A percentile compares a stretch with the other conserved stretches of the same genome.
Conservation (phyloP, 2,113 vertebrate species). For the Sprattus sprattus region DNA sequence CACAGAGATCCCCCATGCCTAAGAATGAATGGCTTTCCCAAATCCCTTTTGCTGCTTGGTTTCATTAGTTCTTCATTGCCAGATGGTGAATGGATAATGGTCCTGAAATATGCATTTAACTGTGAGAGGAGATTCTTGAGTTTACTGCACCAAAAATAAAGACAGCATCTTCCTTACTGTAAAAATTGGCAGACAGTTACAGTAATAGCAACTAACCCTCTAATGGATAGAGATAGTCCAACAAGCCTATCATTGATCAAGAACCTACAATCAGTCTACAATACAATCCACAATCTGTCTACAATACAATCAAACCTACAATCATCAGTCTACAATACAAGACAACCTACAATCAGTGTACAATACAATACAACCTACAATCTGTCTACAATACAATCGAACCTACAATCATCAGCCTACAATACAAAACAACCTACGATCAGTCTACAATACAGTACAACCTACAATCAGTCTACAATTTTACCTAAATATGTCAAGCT, state of each 20-base stretch:
- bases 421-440: no score
- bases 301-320: no score
- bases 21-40: conserved; percentile 45
- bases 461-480: no score
- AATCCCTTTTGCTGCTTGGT: conserved; percentile 47
- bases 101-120: conserved; percentile 30
- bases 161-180: not conserved
- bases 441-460: no score
- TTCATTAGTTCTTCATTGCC: conserved; percentile 36
- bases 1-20: not conserved
- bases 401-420: no score
- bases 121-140: conserved; percentile 10
- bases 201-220: not conserved
- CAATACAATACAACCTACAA: no score
- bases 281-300: no score
- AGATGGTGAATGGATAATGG: not conserved
- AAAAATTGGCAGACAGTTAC: not conserved
- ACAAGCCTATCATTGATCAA: not conserved
- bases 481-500: no score
- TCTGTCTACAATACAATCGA: no score
- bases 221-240: not conserved
- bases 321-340: no score
- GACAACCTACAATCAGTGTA: no score
- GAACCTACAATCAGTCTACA: no score
- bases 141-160: not conserved